phyloP scores from a whole-genome alignment of 1,140 invertebrate species.

The Lordiphosa clarofinis region DNA sequence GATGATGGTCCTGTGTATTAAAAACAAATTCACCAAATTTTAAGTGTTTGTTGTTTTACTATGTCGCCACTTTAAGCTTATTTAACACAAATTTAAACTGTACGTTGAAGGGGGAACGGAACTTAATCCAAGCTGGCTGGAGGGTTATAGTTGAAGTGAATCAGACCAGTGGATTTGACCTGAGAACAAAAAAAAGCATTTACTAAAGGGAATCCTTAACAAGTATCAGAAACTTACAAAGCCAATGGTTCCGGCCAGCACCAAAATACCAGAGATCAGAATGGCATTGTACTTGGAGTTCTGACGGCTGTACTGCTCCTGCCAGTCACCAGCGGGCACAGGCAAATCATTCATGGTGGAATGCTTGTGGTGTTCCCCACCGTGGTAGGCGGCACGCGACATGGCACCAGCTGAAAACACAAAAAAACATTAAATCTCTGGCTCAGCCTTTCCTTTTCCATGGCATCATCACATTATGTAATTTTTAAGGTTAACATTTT shows the following conservation, averaged over 20 bases:
- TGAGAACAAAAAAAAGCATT: conserved; percentile 39
- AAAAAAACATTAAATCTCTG: not conserved
- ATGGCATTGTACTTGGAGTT: conserved; percentile 85
- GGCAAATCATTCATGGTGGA: conserved; percentile 87
- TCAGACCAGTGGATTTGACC: conserved; percentile 82
- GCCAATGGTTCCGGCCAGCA: conserved; percentile 81
- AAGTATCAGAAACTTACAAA: conserved; percentile 81
- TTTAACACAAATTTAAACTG: conserved; percentile 64
- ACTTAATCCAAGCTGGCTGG: conserved; percentile 82
- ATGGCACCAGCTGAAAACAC: conserved; percentile 57
- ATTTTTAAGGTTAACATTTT: conserved; percentile 72
- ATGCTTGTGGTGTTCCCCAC: conserved; percentile 50
- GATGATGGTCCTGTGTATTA: conserved; percentile 88
- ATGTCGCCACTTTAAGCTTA: conserved; percentile 69
- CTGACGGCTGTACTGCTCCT: conserved; percentile 83
- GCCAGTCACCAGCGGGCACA: conserved; percentile 87
- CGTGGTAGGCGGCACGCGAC: conserved; percentile 76
- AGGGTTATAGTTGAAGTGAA: conserved; percentile 83
- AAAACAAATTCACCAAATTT: conserved; percentile 26
- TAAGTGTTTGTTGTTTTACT: conserved; percentile 62
- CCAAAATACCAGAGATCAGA: conserved; percentile 83
- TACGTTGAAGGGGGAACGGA: conserved; percentile 30
- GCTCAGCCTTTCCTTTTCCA: too few relatives aligned
- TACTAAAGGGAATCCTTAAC: not conserved
- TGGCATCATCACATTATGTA: conserved; percentile 54